Evolutionary conservation across 2,888 invertebrate species (phyloP).

Genomic region (Sinelater perroti): DNA sequence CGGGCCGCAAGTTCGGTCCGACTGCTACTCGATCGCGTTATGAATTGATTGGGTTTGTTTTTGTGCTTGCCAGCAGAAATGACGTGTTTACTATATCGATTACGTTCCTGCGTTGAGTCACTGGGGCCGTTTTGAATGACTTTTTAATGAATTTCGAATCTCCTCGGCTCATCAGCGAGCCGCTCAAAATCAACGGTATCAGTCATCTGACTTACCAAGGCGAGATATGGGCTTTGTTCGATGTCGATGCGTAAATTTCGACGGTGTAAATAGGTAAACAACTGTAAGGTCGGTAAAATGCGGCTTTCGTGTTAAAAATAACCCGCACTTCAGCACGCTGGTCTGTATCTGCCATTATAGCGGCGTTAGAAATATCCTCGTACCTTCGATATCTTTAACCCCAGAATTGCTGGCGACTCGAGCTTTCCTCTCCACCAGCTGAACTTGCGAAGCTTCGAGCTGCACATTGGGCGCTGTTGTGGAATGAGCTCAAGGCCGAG

Average conservation of each 20-base stretch:
- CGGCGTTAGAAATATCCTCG: not conserved
- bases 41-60: conserved; percentile 27
- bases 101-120: not conserved
- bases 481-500: conserved; percentile 1
- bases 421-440: not conserved
- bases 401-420: not conserved
- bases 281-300: conserved; percentile 26
- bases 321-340: conserved; percentile 17
- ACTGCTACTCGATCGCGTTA: conserved; percentile 19
- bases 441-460: no score
- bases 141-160: not conserved
- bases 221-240: no score
- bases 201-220: no score
- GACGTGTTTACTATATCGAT: conserved; percentile 4
- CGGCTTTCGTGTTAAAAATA: conserved; percentile 29
- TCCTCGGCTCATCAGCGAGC: no score
- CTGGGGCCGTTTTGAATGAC: not conserved
- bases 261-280: conserved; percentile 14
- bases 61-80: not conserved
- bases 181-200: no score
- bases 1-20: conserved; percentile 20
- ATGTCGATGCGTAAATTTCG: conserved; percentile 10
- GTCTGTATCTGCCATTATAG: conserved; percentile 3
- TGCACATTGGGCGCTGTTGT: not conserved
- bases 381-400: not conserved